phyloP scores from a whole-genome alignment of 2,797 vertebrate species.

The Odontamblyopus lacepedii region DNA sequence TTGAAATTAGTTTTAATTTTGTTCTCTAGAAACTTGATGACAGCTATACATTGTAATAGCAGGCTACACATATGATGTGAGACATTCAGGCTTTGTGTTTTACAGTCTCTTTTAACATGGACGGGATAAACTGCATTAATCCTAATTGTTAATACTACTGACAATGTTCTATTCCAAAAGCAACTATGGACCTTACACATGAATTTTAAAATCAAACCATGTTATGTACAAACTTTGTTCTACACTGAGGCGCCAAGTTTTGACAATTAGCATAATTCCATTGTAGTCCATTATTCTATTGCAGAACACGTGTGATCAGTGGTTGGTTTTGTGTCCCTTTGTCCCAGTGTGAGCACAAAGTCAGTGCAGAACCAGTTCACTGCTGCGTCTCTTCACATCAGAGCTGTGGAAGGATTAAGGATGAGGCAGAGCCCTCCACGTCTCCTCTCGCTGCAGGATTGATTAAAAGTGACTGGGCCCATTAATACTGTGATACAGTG shows the following conservation, averaged over 20 bases:
- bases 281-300: not conserved
- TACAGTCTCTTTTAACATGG: too few species aligned
- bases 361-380: slow-evolving; percentile 1
- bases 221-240: not conserved
- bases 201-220: not conserved
- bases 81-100: not conserved
- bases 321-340: not conserved
- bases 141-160: not conserved
- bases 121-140: not conserved
- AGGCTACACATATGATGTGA: not conserved
- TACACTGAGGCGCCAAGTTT: not conserved
- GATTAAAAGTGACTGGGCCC: slow-evolving; percentile 80
- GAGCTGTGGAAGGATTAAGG: slow-evolving; percentile 21
- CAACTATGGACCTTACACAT: not conserved
- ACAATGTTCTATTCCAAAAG: not conserved
- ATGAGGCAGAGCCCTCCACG: slow-evolving; percentile 30
- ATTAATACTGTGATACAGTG: slow-evolving; percentile 79
- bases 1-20: not conserved
- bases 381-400: slow-evolving; percentile 11
- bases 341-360: not conserved
- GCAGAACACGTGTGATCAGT: not conserved
- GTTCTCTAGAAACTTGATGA: not conserved
- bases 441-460: slow-evolving; percentile 56
- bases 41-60: not conserved
- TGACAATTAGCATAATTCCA: not conserved